Conservation (phyloP, 2,888 invertebrate species). For the Caenorhabditis virilis region DNA sequence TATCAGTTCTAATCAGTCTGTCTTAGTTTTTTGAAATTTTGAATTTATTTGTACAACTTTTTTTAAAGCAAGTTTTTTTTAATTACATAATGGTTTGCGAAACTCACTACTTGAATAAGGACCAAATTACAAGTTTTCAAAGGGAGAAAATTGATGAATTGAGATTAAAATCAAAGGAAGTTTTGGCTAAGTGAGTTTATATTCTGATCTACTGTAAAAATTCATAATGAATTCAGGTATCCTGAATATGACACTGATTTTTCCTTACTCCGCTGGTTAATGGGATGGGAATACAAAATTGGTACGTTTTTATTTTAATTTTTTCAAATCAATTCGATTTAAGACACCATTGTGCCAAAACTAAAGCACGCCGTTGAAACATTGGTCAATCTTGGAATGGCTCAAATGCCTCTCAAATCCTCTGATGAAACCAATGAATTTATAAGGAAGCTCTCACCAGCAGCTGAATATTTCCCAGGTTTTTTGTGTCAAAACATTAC, state of each 20-base stretch:
- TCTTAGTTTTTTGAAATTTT: no score
- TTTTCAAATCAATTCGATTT: constrained; percentile 1
- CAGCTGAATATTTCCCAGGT: constrained; percentile 61
- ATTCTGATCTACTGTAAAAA: not conserved
- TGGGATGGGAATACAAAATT: constrained; percentile 64
- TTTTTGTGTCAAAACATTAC: not conserved
- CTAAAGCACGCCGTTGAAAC: constrained; percentile 33
- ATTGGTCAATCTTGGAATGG: constrained; percentile 33
- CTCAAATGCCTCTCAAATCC: constrained; percentile 25
- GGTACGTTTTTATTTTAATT: constrained; percentile 26
- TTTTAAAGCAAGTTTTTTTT: not conserved
- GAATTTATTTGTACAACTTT: no score
- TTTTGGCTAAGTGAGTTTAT: constrained; percentile 19
- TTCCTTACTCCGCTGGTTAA: constrained; percentile 59
- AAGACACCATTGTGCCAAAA: constrained; percentile 48
- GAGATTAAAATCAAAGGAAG: constrained; percentile 27
- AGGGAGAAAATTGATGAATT: constrained; percentile 45
- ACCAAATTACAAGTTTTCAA: constrained; percentile 36
- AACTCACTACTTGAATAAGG: constrained; percentile 36
- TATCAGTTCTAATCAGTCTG: not conserved
- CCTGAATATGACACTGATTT: constrained; percentile 59
- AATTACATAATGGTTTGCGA: constrained; percentile 35
- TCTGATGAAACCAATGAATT: constrained; percentile 53
- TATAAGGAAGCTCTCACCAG: constrained; percentile 42
- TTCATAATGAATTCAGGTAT: constrained; percentile 14